Percentiles rank a stretch among this genome's conserved stretches.
These are phyloP conservation scores for Podarcis siculus DNA, from an alignment of 2,797 vertebrate species.

Conservation along the genomic window DNA sequence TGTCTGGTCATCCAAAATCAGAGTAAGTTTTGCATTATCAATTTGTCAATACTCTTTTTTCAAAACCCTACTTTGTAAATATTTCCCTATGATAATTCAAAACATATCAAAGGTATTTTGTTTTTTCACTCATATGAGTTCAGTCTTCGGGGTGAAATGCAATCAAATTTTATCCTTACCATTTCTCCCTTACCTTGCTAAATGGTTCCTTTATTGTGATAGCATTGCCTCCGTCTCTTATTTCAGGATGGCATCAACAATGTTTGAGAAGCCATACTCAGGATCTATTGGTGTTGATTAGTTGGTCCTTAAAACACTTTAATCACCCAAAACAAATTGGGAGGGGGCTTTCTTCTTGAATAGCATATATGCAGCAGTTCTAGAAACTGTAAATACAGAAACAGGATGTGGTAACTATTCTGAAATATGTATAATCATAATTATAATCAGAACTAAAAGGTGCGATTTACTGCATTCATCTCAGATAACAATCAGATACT, in stretches of 20 bases:
- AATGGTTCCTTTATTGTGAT: background rate
- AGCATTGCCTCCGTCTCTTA: background rate
- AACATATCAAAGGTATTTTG: background rate
- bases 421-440: background rate
- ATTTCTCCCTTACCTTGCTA: background rate
- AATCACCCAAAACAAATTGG: background rate
- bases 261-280: background rate
- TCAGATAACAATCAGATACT: background rate
- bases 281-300: background rate
- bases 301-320: background rate
- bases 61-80: conserved; percentile 25
- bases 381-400: background rate
- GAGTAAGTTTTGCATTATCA: conserved; percentile 30
- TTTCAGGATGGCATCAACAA: background rate
- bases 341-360: background rate
- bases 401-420: background rate
- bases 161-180: background rate
- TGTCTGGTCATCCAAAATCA: conserved; percentile 6
- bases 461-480: background rate
- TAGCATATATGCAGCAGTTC: background rate
- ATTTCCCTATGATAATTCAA: background rate
- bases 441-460: background rate
- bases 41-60: conserved; percentile 53
- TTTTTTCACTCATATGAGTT: background rate
- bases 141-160: background rate